Evolutionary conservation across 2,888 invertebrate genomes (phyloP).

Genomic region (Eustalomyia histrio): DNA sequence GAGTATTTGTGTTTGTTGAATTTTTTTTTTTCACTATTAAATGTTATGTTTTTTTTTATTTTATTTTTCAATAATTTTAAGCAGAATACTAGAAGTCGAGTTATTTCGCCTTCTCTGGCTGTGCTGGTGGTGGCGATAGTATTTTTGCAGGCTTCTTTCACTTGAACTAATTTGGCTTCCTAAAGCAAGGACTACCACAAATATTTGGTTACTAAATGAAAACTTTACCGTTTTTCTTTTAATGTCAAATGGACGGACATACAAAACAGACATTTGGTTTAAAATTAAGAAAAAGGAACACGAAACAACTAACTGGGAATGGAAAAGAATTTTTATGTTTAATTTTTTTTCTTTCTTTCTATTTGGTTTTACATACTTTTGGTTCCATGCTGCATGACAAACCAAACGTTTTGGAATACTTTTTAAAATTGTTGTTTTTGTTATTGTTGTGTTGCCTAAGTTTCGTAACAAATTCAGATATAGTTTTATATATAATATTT

Average conservation of each 20-base stretch:
- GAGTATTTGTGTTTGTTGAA: not conserved
- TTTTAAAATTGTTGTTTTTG: not conserved
- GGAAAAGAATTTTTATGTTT: slow-evolving; percentile 43
- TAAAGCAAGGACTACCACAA: slow-evolving; percentile 59
- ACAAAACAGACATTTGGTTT: slow-evolving; percentile 33
- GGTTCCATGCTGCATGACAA: slow-evolving; percentile 55
- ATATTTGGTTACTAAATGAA: slow-evolving; percentile 59
- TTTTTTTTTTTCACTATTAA: not conserved
- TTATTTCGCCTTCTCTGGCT: not conserved
- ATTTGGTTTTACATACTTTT: slow-evolving; percentile 13
- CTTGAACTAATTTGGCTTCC: slow-evolving; percentile 62
- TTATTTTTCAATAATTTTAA: not conserved
- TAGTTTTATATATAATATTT: not conserved
- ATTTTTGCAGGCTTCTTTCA: slow-evolving; percentile 40
- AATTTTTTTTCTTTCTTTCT: slow-evolving; percentile 15
- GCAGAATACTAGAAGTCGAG: not conserved
- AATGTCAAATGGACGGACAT: slow-evolving; percentile 32
- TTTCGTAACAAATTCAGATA: slow-evolving; percentile 40
- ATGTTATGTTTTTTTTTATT: not conserved
- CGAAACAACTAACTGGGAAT: slow-evolving; percentile 29
- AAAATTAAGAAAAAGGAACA: not conserved
- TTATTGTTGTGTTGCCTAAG: slow-evolving; percentile 15
- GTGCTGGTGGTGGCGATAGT: not conserved
- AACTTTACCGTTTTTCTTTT: slow-evolving; percentile 51
- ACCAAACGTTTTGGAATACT: slow-evolving; percentile 46